Evolutionary conservation across 2,797 vertebrate species (phyloP), one percentile per base, ranked within the genome.

Genomic region (Hemibagrus guttatus): DNA sequence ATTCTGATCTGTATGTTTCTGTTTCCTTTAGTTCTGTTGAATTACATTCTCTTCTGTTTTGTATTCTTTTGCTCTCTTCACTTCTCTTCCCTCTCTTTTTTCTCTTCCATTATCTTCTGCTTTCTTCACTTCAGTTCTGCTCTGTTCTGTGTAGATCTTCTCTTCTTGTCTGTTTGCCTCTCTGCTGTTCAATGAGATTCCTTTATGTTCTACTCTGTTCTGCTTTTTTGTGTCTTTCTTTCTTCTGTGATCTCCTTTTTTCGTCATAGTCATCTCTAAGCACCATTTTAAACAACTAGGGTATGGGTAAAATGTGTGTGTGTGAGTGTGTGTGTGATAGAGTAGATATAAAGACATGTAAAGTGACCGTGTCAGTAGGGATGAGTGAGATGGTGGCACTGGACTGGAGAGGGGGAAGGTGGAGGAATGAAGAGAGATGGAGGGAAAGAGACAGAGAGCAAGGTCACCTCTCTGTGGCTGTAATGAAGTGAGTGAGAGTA

Each of bases 401-500:
- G 92, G 93, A 92, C 92, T 91, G 84, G 89, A 85, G 86, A 86
- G 88, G 83, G 88, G 83, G 91, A 88, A 89, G 89, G 89, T 87
- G 87, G 89, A 92, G 92, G 81, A 86, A 31, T 87, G 49, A 88
- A 81, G 91, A 90, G 86, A 49, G 86, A 90, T 86, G 71, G 84
- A 83, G 71, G 31, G 69, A 85, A 64, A 92, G 89, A 90, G 90
- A 89, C 87, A 59, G 86, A 92, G 92, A 90, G 92, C 94, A 94
- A 95, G 95, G 95, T 96, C 94, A 95, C 93, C 85, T 82, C 88
- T 91, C 89, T 90, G 90, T 91, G 89, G 91, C 84, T 91, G 91
- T 95, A 93, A 95, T 94, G 91, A 95, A 93, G 94, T 94, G 94
- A 92, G 93, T 91, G 86, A 88, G 91, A 92, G 82, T 46, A 17